phyloP scores from a whole-genome alignment of 1,140 invertebrate species.

The Microplitis mediator region DNA sequence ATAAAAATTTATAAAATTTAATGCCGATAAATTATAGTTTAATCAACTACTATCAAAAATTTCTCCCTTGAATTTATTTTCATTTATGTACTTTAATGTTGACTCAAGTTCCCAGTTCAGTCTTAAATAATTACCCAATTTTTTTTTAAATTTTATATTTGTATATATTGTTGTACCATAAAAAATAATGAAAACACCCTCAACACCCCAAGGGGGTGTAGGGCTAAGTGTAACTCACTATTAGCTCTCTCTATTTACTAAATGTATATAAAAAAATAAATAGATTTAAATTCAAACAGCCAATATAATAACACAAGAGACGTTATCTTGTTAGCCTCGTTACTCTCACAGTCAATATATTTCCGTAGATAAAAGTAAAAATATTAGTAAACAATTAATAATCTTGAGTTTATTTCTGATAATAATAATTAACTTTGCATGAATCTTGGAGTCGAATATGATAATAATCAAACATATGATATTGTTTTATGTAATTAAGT shows the following conservation, averaged over 20 bases:
- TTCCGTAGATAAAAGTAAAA: too few relatives aligned
- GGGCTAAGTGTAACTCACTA: background rate
- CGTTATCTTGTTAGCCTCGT: background rate
- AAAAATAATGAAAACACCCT: background rate
- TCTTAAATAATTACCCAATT: background rate
- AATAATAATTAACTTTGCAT: too few relatives aligned
- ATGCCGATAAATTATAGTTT: background rate
- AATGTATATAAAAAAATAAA: constrained; percentile 15
- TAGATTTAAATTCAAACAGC: background rate
- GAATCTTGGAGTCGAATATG: too few relatives aligned
- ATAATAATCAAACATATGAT: background rate
- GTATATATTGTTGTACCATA: constrained; percentile 8
- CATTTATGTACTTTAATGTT: background rate
- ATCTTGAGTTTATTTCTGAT: too few relatives aligned
- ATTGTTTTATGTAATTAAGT: background rate
- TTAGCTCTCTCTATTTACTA: background rate
- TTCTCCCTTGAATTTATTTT: background rate
- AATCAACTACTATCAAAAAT: background rate
- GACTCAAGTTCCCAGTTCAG: background rate
- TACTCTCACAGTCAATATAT: too few relatives aligned
- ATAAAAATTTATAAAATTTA: background rate
- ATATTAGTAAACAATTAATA: too few relatives aligned
- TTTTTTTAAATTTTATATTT: background rate
- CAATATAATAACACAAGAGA: background rate
- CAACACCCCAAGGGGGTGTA: background rate